Evolutionary conservation across 2,113 vertebrate species (phyloP), one percentile per base, ranked within the genome.

Genomic region (Trogon melanurus): DNA sequence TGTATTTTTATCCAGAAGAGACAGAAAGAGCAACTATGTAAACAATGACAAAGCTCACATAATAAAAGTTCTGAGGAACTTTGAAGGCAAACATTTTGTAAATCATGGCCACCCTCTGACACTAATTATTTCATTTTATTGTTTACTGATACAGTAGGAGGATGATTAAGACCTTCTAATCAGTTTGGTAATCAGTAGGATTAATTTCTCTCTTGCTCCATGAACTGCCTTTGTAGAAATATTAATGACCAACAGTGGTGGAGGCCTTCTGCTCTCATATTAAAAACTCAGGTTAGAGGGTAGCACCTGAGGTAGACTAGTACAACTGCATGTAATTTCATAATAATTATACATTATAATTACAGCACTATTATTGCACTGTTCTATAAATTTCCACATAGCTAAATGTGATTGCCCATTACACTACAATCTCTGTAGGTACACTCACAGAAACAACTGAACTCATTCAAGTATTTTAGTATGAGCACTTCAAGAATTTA

Each of bases 111-210:
- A 90, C 84, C 32, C 56, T 58, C 38, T 65, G 69, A 88, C 90
- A 96, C 78, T 94, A 97, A 93, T 97, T 97, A 97, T 91, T 96
- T 96, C 50, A 62, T 91, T 67, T 50, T 47, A 86, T 92, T 72
- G n/a, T 95, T 97, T 90, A 85, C 23, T 89, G 48, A 75, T 80
- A 87, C 45, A 86, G 48, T 65, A 95, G 56, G 56, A 88, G 76
- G 41, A 79, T 78, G 74, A 94, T 89, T 94, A 88, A 36, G 79
- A 94, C 23, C 56, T 93, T 94, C 81, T 95, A 95, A 91, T 96
- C 78, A 94, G 65, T 88, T 93, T 94, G 61, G 38, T 91, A 92
- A 94, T 97, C 60, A 95, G 87, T 61, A 69, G 73, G 25, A 95
- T 95, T 89, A 96, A 96, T 93, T 97, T 96, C 57, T 74, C 32